Evolutionary conservation across 2,888 invertebrate species (phyloP), one percentile per base, ranked within the genome.

Genomic region (Apotomis betuletana): DNA sequence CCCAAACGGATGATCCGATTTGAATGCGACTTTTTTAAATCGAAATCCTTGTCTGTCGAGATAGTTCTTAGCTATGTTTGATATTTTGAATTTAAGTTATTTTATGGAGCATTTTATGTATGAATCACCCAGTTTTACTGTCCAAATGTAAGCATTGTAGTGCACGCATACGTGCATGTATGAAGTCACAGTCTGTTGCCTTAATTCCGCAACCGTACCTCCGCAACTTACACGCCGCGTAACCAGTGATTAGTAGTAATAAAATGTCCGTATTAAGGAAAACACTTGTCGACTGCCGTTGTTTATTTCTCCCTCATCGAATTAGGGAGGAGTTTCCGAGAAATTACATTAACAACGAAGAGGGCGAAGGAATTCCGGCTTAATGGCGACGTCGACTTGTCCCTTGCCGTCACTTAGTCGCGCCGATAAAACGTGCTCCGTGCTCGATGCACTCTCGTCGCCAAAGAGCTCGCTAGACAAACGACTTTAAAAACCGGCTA

Each of bases 281-380:
- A 72, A 72, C 71, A 67, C 71, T 72, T 72, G 71, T 72, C 71
- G 67, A 67, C 62, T 13, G 51, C 80, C 78, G 81, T 81, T 86
- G 84, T 86, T 85, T 85, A 83, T 85, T 82, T 79, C 80, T 77
- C 76, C 80, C 80, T 85, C 82, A 86, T 85, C 82, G 83, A 86
- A 85, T 87, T 87, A 86, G 79, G 81, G 78, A 74, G 80, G 84
- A 86, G 83, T 87, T 87, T 80, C 80, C 76, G 78, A 79, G 83
- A 85, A 85, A 87, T 88, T 84, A 85, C 85, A 87, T 87, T 86
- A 87, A 81, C 84, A 82, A 82, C 77, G 80, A 81, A 84, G 83
- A 82, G 83, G 82, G 79, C 77, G 79, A 78, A 76, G 76, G 81
- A 84, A 81, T 83, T 80, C 84, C 83, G 84, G 85, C 82, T 83